Percentiles rank a stretch among this genome's conserved stretches.
phyloP scores from a whole-genome alignment of 1,140 invertebrate species.

The Meteorus sp. region DNA sequence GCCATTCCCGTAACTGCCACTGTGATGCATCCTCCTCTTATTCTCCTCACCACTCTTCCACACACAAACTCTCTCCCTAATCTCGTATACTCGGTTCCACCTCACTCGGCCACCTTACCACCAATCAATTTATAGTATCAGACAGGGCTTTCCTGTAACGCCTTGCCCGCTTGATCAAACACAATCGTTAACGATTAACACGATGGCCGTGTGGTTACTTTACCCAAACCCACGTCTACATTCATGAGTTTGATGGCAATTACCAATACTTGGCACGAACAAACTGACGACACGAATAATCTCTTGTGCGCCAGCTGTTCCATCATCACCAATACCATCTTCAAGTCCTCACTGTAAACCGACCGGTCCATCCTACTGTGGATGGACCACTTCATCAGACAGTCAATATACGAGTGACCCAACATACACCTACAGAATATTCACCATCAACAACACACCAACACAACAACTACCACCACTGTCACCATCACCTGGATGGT shows the following conservation, averaged over 20 bases:
- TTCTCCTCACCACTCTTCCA: neutral
- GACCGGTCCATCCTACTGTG: slow-evolving; percentile 15
- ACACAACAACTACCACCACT: neutral
- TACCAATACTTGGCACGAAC: slow-evolving; percentile 22
- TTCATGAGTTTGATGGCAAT: slow-evolving; percentile 21
- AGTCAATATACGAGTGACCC: slow-evolving; percentile 7
- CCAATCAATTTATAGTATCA: no score
- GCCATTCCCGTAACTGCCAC: slow-evolving; percentile 44
- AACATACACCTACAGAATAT: no score
- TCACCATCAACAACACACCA: no score
- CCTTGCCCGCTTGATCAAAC: neutral
- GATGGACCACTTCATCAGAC: slow-evolving; percentile 11
- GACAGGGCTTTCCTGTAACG: neutral
- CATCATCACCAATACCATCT: slow-evolving; percentile 5
- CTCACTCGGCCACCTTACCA: no score
- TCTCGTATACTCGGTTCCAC: no score
- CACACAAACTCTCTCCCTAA: no score
- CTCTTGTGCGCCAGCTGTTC: neutral
- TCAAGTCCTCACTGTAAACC: neutral
- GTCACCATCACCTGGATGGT: no score
- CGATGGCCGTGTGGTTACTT: neutral
- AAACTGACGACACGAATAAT: slow-evolving; percentile 14
- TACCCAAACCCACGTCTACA: neutral
- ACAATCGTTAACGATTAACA: slow-evolving; percentile 9
- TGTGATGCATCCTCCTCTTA: slow-evolving; percentile 42